Base-by-base conservation (phyloP, 2,888 invertebrate species). In the Ormyrus labotus region DNA sequence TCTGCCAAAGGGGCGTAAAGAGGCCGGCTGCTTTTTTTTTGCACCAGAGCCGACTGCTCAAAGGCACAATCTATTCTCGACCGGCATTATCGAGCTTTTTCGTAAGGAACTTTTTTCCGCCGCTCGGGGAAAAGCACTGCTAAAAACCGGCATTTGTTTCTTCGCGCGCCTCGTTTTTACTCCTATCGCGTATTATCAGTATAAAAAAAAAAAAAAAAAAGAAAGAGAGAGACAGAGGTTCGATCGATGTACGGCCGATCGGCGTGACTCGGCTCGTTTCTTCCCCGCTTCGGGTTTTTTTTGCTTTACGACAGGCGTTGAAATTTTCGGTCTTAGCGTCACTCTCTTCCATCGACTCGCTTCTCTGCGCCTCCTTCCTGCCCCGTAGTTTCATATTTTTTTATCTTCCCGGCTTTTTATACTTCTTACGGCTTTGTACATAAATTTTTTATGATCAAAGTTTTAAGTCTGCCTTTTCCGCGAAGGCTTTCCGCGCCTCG, bases 401-500 rank as follows among this genome's bases (percentile, higher is more conserved):
- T 67, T 80, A 67, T 71, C 75, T 72, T 58, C 63, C 19, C 19
- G 50, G 55, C 67, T 72, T 64, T 80, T 80, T 76, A 76, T 76
- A 68, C 70, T 76, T 76, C 68, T 80, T 80, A 80, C 68, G 75
- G 71, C 76, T 80, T 76, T 72, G 71, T 76, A 80, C 71, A 80
- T 80, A 80, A 80, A 76, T 76, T 76, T 76, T 80, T 75, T 80
- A 76, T 68, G 76, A 75, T 76, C 76, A 76, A 76, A 76, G 48
- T 80, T 76, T 76, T 80, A 76, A 76, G 70, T 70, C 70, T 50
- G 67, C 58, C 78, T 53, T 53, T 60, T 53, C 68, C 70, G 69
- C 58, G 64, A 63, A 65, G 60, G 67, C 73, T 68, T 72, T 73
- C 70, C 69, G 74, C 74, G 53, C 13, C 34, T 48, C 48, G 50